A percentile compares a stretch with the other conserved stretches of the same genome.
phyloP scores from a whole-genome alignment of 2,113 vertebrate genomes.

The Pelecanus crispus region DNA sequence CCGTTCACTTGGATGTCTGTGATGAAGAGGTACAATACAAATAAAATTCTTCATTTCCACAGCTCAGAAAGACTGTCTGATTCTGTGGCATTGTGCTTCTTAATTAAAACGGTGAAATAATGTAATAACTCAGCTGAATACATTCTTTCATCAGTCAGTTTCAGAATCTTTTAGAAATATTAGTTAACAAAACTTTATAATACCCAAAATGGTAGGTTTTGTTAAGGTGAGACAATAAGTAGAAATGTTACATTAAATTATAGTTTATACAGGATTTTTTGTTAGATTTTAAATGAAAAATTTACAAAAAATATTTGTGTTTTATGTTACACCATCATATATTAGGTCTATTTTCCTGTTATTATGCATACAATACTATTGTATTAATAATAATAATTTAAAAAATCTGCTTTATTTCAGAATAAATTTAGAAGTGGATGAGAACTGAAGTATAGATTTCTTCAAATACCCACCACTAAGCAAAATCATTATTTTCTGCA shows the following conservation, averaged over 20 bases:
- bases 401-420: neutral
- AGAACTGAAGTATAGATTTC: neutral
- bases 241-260: neutral
- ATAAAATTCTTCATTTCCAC: neutral
- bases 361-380: neutral
- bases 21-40: neutral
- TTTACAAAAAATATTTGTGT: neutral
- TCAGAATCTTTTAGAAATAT: neutral
- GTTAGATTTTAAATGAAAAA: neutral
- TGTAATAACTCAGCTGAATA: neutral
- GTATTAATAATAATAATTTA: neutral
- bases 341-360: neutral
- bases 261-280: neutral
- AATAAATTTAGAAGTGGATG: neutral
- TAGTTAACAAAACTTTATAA: neutral
- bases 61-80: neutral
- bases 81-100: neutral
- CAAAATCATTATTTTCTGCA: neutral
- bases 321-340: neutral
- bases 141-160: neutral
- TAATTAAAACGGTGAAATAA: neutral
- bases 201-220: neutral
- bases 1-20: neutral
- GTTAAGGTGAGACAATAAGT: neutral
- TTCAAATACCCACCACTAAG: neutral